These are phyloP conservation scores for Monarcha castaneiventris DNA, from an alignment of 2,113 vertebrate genomes.

Conservation along the genomic window DNA sequence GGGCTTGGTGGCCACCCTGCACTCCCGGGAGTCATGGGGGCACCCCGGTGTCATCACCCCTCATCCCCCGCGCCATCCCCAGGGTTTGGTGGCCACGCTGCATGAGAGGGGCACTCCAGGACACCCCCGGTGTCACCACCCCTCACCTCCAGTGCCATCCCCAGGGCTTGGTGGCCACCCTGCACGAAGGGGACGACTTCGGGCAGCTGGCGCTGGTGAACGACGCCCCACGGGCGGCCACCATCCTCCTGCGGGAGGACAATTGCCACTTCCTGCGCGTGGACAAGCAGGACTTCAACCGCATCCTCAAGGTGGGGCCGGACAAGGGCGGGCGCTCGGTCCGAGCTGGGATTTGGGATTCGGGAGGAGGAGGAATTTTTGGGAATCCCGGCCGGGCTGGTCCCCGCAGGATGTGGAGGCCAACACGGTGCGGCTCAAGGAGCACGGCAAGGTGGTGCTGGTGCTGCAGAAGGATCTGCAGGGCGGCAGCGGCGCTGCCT, in stretches of 20 bases:
- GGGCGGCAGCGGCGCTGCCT: slow-evolving; percentile 14
- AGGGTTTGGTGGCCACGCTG: neutral
- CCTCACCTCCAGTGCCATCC: fast-evolving
- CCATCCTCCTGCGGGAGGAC: slow-evolving; percentile 91
- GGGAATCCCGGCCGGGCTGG: neutral
- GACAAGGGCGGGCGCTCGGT: too few species aligned
- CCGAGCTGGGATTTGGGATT: neutral
- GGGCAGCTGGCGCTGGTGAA: slow-evolving; percentile 93
- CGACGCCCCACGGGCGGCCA: slow-evolving; percentile 89
- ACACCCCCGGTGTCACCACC: fast-evolving
- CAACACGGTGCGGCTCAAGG: slow-evolving; percentile 91
- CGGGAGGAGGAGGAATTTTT: neutral
- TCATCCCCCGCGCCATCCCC: neutral
- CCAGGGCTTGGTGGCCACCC: slow-evolving; percentile 88
- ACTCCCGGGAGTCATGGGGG: neutral
- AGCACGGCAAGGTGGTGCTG: slow-evolving; percentile 90
- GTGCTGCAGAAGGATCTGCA: slow-evolving; percentile 86
- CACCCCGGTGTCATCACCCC: fast-evolving
- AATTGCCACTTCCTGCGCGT: slow-evolving; percentile 94
- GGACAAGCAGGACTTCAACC: slow-evolving; percentile 95
- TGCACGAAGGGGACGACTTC: slow-evolving; percentile 93
- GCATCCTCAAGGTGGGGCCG: slow-evolving; percentile 86
- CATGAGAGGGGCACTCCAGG: too few species aligned
- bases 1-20: neutral
- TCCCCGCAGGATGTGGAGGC: slow-evolving; percentile 89